Conservation (phyloP, 2,888 invertebrate species). For the Plebejus argus region DNA sequence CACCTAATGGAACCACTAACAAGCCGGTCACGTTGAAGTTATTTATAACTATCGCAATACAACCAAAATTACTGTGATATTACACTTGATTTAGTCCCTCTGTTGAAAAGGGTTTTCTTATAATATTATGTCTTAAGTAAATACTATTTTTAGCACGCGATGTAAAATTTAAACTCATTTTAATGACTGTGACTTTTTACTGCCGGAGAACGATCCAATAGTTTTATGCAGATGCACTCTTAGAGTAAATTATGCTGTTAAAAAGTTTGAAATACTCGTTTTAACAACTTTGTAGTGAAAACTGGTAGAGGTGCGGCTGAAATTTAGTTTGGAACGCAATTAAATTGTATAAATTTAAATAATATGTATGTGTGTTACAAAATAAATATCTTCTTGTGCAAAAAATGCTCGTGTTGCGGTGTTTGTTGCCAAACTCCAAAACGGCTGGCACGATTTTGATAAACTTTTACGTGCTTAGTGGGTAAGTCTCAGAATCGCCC, state of each 20-base stretch:
- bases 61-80: conserved; percentile 56
- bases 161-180: conserved; percentile 1
- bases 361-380: too few relatives aligned
- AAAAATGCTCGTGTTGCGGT: too few relatives aligned
- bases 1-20: conserved; percentile 70
- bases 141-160: neutral
- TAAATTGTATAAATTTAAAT: too few relatives aligned
- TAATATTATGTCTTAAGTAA: neutral
- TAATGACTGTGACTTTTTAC: neutral
- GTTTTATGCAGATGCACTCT: conserved; percentile 17
- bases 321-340: neutral
- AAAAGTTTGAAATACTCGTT: neutral
- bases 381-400: too few relatives aligned
- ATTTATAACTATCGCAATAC: conserved; percentile 74
- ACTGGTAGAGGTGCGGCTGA: neutral
- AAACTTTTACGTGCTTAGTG: too few relatives aligned
- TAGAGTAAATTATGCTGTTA: conserved; percentile 16
- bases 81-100: conserved; percentile 4
- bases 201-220: neutral
- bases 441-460: too few relatives aligned
- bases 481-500: too few relatives aligned
- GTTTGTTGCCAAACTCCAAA: too few relatives aligned
- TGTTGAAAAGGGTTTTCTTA: neutral
- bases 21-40: conserved; percentile 75
- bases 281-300: neutral